Conservation (phyloP, 2,888 invertebrate species). For the Sinhomidia bicolor region DNA sequence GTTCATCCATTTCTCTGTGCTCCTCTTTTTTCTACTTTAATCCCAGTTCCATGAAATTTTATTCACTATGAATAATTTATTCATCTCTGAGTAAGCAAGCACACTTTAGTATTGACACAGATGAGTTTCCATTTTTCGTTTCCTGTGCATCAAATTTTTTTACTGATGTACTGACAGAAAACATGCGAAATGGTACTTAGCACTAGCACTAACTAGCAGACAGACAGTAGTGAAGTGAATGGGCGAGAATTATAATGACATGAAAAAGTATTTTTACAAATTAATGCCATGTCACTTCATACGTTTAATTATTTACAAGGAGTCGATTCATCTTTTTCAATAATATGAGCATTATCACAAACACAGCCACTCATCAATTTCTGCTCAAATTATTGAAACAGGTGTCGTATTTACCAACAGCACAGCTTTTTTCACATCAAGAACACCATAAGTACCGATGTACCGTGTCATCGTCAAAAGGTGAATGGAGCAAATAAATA, state of each 20-base stretch:
- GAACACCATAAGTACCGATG: slow-evolving; percentile 15
- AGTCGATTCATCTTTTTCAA: slow-evolving; percentile 21
- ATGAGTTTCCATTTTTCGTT: slow-evolving; percentile 62
- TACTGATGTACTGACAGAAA: slow-evolving; percentile 8
- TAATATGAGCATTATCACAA: neutral
- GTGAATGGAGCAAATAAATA: neutral
- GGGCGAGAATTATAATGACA: neutral
- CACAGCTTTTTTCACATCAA: slow-evolving; percentile 43
- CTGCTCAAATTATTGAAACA: slow-evolving; percentile 62
- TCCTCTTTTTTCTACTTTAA: slow-evolving; percentile 24
- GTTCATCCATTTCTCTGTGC: neutral
- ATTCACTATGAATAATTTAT: slow-evolving; percentile 61
- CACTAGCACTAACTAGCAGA: too few relatives aligned
- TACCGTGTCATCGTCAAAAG: slow-evolving; percentile 43
- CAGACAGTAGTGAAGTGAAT: neutral
- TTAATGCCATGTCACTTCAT: slow-evolving; percentile 57
- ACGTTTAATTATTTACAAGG: slow-evolving; percentile 63
- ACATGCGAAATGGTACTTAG: slow-evolving; percentile 64
- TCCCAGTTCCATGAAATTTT: slow-evolving; percentile 55
- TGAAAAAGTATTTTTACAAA: slow-evolving; percentile 28
- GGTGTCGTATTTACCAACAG: slow-evolving; percentile 47
- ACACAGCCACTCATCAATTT: neutral
- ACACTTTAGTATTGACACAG: slow-evolving; percentile 70
- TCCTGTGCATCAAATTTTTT: slow-evolving; percentile 39
- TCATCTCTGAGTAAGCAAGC: slow-evolving; percentile 59